Percentiles rank a stretch among this genome's conserved stretches.
These are phyloP conservation scores for Meandrusa payeni DNA, from an alignment of 2,888 invertebrate species.

Conservation along the genomic window DNA sequence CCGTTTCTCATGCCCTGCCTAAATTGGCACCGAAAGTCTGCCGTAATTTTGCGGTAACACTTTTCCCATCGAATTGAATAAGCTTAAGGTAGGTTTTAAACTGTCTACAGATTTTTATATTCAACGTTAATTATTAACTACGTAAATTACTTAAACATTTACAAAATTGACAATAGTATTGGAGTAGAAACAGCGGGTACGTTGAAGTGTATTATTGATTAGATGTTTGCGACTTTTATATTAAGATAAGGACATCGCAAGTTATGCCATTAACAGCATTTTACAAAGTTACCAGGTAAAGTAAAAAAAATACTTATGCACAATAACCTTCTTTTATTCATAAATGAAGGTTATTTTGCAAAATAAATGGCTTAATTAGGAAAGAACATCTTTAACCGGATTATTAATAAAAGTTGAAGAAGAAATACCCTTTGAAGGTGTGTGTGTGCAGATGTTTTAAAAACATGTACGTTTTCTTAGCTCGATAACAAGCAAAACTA, in stretches of 20 bases:
- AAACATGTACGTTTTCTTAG: no score
- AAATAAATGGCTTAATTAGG: no score
- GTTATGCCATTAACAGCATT: not conserved
- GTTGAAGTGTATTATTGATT: constrained; percentile 1
- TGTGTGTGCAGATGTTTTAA: no score
- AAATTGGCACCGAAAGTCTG: not conserved
- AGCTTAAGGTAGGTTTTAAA: constrained; percentile 15
- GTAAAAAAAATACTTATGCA: no score
- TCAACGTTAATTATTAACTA: constrained; percentile 5
- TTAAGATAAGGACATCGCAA: constrained; percentile 1
- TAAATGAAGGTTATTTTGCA: no score
- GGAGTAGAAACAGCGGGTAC: constrained; percentile 5
- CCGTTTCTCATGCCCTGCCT: constrained; percentile 34
- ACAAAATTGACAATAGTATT: constrained; percentile 15
- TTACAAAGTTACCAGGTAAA: no score
- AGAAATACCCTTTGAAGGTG: no score
- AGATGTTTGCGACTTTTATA: constrained; percentile 13
- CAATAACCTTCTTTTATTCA: no score
- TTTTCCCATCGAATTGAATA: constrained; percentile 5
- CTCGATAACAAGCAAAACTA: no score
- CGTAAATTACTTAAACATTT: constrained; percentile 7
- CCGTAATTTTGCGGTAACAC: not conserved
- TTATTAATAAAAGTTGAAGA: no score
- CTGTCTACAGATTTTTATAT: constrained; percentile 18
- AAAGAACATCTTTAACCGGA: no score